phyloP scores from a whole-genome alignment of 2,113 vertebrate species.

The Chaetura pelagica region DNA sequence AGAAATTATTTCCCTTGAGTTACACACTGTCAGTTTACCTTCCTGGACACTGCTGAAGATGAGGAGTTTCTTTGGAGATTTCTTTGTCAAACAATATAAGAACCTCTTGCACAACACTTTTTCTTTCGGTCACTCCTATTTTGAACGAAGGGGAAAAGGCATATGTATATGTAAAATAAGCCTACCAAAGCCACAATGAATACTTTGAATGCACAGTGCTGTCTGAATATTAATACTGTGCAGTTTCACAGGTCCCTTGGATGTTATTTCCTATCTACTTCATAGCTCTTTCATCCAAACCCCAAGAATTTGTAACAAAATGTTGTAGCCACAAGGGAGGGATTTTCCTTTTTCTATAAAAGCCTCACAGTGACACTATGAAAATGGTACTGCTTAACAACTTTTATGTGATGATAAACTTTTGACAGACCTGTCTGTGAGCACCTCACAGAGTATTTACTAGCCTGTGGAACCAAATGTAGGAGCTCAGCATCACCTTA shows the following conservation, averaged over 20 bases:
- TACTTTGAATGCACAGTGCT: background rate
- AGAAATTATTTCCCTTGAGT: background rate
- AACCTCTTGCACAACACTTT: background rate
- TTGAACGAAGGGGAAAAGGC: background rate
- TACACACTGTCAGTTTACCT: background rate
- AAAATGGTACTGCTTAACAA: background rate
- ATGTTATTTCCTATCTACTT: background rate
- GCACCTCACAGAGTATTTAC: background rate
- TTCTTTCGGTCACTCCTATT: background rate
- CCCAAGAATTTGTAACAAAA: background rate
- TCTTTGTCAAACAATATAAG: background rate
- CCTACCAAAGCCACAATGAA: background rate
- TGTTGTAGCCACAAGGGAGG: background rate
- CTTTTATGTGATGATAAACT: background rate
- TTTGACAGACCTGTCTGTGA: background rate
- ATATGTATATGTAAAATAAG: background rate
- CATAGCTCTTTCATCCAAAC: background rate
- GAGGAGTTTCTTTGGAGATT: background rate
- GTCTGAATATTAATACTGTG: background rate
- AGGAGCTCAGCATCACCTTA: background rate
- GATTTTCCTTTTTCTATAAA: constrained; percentile 11
- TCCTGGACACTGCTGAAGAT: background rate
- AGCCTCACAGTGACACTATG: background rate
- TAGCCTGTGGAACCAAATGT: background rate
- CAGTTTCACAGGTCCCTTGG: background rate